These are phyloP conservation scores for Tanytarsus gracilentus DNA, from an alignment of 2,888 invertebrate genomes.

Conservation along the genomic window DNA sequence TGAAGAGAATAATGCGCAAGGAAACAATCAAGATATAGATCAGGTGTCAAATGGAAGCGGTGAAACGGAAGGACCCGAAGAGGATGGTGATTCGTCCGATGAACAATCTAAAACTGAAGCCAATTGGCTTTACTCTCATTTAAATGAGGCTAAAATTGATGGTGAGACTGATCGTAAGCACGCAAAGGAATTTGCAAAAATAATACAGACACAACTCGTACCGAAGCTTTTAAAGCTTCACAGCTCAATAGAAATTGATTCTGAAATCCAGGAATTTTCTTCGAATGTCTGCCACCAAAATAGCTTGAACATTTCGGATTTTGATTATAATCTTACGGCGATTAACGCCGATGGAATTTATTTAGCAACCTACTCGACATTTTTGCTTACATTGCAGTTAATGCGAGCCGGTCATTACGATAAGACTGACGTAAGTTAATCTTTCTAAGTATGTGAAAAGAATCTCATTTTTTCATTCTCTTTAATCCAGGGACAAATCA, in stretches of 20 bases:
- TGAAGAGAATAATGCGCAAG: constrained; percentile 45
- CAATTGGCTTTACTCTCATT: constrained; percentile 43
- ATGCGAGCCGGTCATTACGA: constrained; percentile 68
- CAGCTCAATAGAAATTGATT: constrained; percentile 81
- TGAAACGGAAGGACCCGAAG: constrained; percentile 62
- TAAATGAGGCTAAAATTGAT: constrained; percentile 45
- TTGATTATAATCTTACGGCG: constrained; percentile 52
- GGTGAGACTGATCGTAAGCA: constrained; percentile 80
- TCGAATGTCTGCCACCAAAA: constrained; percentile 80
- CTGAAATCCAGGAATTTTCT: constrained; percentile 83
- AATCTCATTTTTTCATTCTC: background rate
- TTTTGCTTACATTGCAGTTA: constrained; percentile 72
- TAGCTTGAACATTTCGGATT: constrained; percentile 43
- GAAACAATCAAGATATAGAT: constrained; percentile 55
- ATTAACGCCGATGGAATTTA: constrained; percentile 95
- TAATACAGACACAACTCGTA: constrained; percentile 61
- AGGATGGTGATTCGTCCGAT: constrained; percentile 45
- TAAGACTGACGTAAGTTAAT: constrained; percentile 44
- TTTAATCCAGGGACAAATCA: constrained; percentile 35
- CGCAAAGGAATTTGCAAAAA: constrained; percentile 72
- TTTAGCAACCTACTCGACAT: constrained; percentile 76
- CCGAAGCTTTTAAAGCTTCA: constrained; percentile 66
- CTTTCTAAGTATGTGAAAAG: constrained; percentile 6
- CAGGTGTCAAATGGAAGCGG: constrained; percentile 69
- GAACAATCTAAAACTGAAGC: constrained; percentile 41